Base-by-base conservation (phyloP, 2,113 vertebrate genomes). In the Pedetes capensis region DNA sequence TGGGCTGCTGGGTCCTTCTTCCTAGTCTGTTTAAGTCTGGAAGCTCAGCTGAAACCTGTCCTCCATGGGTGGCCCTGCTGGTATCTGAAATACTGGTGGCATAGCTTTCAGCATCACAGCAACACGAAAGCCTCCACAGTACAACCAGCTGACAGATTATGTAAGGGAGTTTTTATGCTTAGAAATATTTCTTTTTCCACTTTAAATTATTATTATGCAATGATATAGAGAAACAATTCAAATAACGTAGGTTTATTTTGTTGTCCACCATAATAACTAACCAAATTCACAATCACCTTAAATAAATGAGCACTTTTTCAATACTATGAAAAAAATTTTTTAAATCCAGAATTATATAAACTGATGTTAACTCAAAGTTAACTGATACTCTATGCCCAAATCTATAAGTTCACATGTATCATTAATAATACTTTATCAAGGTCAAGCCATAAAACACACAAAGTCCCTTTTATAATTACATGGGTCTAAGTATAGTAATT, bases 371-470 rank as follows among this genome's bases (percentile, higher is more conserved):
- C 25, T 34, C 37, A 57, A 93, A 78, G 42, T 53, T 71, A 91
- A 93, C 14, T 55, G 55, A 91, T 29, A 89, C 12, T 71, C n/a
- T 59, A 20, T 20, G 75, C 27, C 7, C 39, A 84, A 90, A 78
- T 49, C 57, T 79, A n/a, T 87, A 49, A 91, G 69, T 11, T 89
- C 69, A 63, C 25, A 64, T 85, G 13, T 92, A 39, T 95, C 51
- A n/a, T 80, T 75, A 68, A 14, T 44, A 32, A 44, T 10, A 84
- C 23, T 76, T 87, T 4, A 49, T 69, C 47, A 66, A 94, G 6
- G 83, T 84, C 42, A 92, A 89, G 61, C 32, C 55, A 82, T 74
- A 86, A 95, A 94, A 91, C 53, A 57, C n/a, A 81, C n/a, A n/a
- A n/a, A n/a, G 90, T 39, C 6, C 11, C 25, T 83, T 71, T 44